Base-by-base conservation (phyloP, 2,888 invertebrate species). In the Brenthis daphne region DNA sequence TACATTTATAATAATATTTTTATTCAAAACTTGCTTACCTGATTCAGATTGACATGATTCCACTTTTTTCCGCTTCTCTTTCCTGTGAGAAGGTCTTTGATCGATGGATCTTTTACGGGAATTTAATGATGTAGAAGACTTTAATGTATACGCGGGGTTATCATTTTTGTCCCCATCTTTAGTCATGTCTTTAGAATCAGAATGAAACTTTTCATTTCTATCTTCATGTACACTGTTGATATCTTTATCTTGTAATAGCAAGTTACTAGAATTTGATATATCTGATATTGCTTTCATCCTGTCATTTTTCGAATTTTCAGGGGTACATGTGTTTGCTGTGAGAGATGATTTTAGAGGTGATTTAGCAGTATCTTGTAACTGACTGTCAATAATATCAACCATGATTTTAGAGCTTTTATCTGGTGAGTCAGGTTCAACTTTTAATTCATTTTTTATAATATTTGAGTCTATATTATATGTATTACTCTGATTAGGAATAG, bases 61-160 rank as follows among this genome's bases (percentile, higher is more conserved):
- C 74, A 80, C 81, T 90, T 91, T 92, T 77, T 90, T 92, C 43
- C 90, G 86, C 80, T 92, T 92, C 82, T 92, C 92, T 82, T 92
- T 92, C 56, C 92, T 86, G 76, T 92, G 92, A 20, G 87, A 85
- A 54, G 91, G 89, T 77, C 83, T 87, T 78, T 90, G 87, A 29
- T 92, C 90, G 71, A 80, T 80, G 8, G 88, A 87, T 70, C 92
- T 84, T 80, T 92, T 92, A 14, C 90, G 82, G 33, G 88, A 80
- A 71, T 83, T 84, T 12, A 81, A 79, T 54, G 77, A 72, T 64
- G 76, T 70, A 50, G 55, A 20, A 29, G 80, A 70, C n/a, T 78
- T 78, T 75, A 84, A 83, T 16, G 75, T 71, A 33, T 73, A 70
- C 71, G 57, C 65, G 72, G 51, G 75, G 71, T 71, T 75, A 61